Conservation (phyloP, 2,113 vertebrate genomes). For the Podocnemis expansa region DNA sequence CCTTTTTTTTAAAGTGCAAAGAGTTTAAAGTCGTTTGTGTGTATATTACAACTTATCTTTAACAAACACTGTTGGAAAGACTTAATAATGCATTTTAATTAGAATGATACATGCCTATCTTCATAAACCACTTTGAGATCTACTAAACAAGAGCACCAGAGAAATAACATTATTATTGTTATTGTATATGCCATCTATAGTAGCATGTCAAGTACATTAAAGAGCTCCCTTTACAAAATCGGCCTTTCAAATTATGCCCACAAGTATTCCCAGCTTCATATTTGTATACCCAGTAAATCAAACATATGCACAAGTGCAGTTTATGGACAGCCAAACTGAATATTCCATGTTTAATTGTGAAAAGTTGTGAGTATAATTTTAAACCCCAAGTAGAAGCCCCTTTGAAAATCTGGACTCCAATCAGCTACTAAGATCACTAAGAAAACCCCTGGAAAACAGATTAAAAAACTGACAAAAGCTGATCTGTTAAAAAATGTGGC, state of each 20-base stretch:
- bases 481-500: not conserved
- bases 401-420: not conserved
- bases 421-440: not conserved
- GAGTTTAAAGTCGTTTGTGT: not conserved
- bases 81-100: not conserved
- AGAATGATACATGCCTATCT: not conserved
- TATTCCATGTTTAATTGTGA: not conserved
- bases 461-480: not conserved
- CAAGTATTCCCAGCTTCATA: not conserved
- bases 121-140: not conserved
- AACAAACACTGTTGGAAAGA: not conserved
- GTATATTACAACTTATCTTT: constrained; percentile 17
- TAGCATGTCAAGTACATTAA: not conserved
- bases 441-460: not conserved
- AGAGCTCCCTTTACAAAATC: not conserved
- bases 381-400: not conserved
- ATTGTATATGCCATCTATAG: not conserved
- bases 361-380: not conserved
- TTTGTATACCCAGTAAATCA: not conserved
- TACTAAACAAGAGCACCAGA: not conserved
- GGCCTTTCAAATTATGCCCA: not conserved
- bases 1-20: constrained; percentile 60
- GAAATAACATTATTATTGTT: not conserved
- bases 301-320: not conserved
- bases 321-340: not conserved